These are phyloP conservation scores for Scaptomyza cyrtandrae DNA, from an alignment of 2,888 invertebrate genomes.

Conservation along the genomic window DNA sequence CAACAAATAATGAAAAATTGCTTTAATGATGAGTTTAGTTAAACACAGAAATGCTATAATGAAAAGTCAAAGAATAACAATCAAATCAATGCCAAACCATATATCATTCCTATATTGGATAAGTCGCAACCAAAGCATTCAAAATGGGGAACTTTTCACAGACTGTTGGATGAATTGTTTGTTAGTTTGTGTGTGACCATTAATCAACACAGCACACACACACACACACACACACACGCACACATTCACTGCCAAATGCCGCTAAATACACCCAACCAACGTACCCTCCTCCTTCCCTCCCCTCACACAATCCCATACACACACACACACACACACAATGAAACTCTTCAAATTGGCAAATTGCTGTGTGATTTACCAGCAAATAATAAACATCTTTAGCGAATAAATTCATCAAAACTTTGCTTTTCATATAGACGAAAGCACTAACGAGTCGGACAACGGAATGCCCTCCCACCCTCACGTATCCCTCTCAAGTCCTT, in stretches of 20 bases:
- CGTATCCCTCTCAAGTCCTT: conserved; percentile 8
- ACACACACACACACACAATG: conserved; percentile 14
- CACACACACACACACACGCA: conserved; percentile 21
- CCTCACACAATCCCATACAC: neutral
- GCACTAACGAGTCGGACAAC: conserved; percentile 64
- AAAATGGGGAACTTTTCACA: conserved; percentile 35
- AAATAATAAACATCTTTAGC: conserved; percentile 82
- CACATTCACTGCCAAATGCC: conserved; percentile 28
- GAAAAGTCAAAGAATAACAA: neutral
- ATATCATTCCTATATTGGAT: neutral
- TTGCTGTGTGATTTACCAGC: conserved; percentile 79
- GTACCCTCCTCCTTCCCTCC: conserved; percentile 7
- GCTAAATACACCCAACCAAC: conserved; percentile 37
- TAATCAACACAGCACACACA: conserved; percentile 68
- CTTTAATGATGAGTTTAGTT: neutral
- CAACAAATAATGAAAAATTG: neutral
- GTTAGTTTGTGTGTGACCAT: conserved; percentile 65
- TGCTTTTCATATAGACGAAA: conserved; percentile 67
- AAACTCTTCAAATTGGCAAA: conserved; percentile 76
- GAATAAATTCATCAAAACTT: conserved; percentile 79
- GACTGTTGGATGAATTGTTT: conserved; percentile 55
- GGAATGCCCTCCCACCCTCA: conserved; percentile 10
- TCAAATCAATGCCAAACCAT: conserved; percentile 4
- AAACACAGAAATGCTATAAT: neutral
- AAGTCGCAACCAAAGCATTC: neutral